These are phyloP conservation scores for Prosopocoilus inquinatus DNA, from an alignment of 2,888 invertebrate species.

Conservation along the genomic window DNA sequence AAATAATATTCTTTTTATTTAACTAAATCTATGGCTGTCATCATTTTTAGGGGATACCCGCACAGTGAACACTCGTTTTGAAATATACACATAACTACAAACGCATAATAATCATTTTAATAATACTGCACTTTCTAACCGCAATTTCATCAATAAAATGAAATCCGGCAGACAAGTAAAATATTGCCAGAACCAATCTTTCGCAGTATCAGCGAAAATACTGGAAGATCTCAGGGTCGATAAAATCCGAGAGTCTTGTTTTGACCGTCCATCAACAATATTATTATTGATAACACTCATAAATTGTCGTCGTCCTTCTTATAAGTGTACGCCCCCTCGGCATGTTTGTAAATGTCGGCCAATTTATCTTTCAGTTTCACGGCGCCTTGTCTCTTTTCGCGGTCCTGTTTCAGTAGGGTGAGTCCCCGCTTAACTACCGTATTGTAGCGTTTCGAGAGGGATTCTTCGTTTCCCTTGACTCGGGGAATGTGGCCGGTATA, in stretches of 20 bases:
- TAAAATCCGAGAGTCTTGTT: too few relatives aligned
- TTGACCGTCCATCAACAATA: too few relatives aligned
- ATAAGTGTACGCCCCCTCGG: slow-evolving; percentile 24
- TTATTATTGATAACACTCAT: too few relatives aligned
- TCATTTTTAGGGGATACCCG: too few relatives aligned
- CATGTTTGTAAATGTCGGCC: slow-evolving; percentile 26
- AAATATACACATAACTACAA: not conserved
- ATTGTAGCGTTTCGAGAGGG: slow-evolving; percentile 66
- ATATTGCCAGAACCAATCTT: not conserved
- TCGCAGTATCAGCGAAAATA: slow-evolving; percentile 14
- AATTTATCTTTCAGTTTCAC: slow-evolving; percentile 30
- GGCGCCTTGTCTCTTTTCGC: slow-evolving; percentile 47
- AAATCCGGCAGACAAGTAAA: not conserved
- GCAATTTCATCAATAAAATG: slow-evolving; percentile 1
- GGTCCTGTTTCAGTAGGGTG: slow-evolving; percentile 58
- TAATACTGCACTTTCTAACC: not conserved
- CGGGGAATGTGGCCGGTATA: slow-evolving; percentile 73
- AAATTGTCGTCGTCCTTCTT: slow-evolving; percentile 3
- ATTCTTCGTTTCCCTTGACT: slow-evolving; percentile 65
- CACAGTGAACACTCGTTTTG: too few relatives aligned
- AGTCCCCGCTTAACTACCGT: slow-evolving; percentile 66
- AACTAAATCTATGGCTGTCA: too few relatives aligned
- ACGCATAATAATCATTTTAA: not conserved
- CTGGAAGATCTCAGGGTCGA: not conserved
- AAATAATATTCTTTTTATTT: too few relatives aligned